phyloP scores from a whole-genome alignment of 2,888 invertebrate genomes.

The Bruchidius siliquastri region DNA sequence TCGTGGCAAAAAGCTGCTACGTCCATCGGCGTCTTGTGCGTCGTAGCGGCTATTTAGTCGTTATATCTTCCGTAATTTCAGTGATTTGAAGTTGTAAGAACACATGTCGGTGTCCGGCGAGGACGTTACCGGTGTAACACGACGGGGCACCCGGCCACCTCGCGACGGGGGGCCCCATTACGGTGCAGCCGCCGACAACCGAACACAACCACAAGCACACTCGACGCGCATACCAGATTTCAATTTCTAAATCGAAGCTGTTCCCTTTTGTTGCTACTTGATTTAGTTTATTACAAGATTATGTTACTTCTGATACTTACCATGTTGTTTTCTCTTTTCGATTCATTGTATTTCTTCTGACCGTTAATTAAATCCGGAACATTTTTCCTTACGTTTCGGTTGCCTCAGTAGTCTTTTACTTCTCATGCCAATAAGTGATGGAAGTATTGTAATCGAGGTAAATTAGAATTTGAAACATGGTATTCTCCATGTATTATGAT shows the following conservation, averaged over 20 bases:
- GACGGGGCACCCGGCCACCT: constrained; percentile 25
- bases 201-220: background rate
- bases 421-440: no score
- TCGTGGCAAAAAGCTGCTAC: background rate
- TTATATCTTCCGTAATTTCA: background rate
- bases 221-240: background rate
- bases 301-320: no score
- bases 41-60: background rate
- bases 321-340: no score
- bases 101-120: background rate
- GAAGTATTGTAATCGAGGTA: no score
- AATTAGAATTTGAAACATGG: no score
- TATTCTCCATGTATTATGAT: no score
- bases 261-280: no score
- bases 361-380: no score
- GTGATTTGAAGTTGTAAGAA: background rate
- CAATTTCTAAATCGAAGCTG: background rate
- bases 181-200: background rate
- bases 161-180: background rate
- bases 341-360: no score
- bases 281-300: no score
- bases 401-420: no score
- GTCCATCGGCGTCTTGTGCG: background rate
- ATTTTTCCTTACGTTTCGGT: no score
- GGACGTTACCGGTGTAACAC: constrained; percentile 31